phyloP scores from a whole-genome alignment of 2,113 vertebrate species.

The Scolopax mira region DNA sequence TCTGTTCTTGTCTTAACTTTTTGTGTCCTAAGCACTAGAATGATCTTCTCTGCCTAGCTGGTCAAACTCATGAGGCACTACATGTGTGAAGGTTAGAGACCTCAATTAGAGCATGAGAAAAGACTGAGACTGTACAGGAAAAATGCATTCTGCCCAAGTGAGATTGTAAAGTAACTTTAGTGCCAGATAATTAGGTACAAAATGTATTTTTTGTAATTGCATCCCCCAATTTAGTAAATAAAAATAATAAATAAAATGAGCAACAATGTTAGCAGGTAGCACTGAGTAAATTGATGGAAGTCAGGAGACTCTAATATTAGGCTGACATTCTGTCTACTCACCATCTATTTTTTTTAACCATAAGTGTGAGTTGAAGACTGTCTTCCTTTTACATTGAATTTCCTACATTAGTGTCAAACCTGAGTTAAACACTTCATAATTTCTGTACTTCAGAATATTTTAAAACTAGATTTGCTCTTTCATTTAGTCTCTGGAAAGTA shows the following conservation, averaged over 20 bases:
- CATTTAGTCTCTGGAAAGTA: slow-evolving; percentile 47
- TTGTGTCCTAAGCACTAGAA: slow-evolving; percentile 33
- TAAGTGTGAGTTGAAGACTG: slow-evolving; percentile 42
- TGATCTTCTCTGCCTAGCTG: slow-evolving; percentile 53
- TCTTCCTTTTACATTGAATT: slow-evolving; percentile 45
- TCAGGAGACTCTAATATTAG: not conserved
- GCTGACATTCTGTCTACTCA: slow-evolving; percentile 39
- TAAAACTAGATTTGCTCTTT: slow-evolving; percentile 28
- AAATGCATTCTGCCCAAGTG: slow-evolving; percentile 29
- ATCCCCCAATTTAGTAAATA: not conserved
- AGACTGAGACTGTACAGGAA: slow-evolving; percentile 38
- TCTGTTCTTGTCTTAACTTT: slow-evolving; percentile 36
- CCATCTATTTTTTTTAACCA: slow-evolving; percentile 23
- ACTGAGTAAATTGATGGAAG: slow-evolving; percentile 2
- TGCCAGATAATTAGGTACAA: slow-evolving; percentile 8
- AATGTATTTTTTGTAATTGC: not conserved
- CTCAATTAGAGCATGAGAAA: slow-evolving; percentile 32
- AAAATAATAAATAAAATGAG: not conserved
- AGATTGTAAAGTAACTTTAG: not conserved
- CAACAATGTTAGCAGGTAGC: not conserved
- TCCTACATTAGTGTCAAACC: slow-evolving; percentile 24
- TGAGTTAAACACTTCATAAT: not conserved
- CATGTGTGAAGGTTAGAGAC: slow-evolving; percentile 37
- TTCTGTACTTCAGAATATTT: slow-evolving; percentile 55
- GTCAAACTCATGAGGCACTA: slow-evolving; percentile 47